A percentile compares a stretch with the other conserved stretches of the same genome.
phyloP scores from a whole-genome alignment of 1,140 invertebrate genomes.

The Armadillidium nasatum region DNA sequence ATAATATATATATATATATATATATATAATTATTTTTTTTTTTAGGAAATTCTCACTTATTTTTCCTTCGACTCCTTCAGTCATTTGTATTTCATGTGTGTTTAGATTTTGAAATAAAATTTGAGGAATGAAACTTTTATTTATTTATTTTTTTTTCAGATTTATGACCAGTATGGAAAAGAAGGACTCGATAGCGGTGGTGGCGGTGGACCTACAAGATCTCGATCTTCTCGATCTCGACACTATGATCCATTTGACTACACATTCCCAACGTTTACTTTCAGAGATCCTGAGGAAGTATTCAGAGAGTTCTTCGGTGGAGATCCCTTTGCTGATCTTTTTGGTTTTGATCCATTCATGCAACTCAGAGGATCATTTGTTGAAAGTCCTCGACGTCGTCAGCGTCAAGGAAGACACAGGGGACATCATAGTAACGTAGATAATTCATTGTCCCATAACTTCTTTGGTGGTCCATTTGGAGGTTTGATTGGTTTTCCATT shows the following conservation, averaged over 20 bases:
- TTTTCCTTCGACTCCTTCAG: too few relatives aligned
- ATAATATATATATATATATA: too few relatives aligned
- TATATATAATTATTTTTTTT: too few relatives aligned
- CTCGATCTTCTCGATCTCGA: slow-evolving; percentile 34
- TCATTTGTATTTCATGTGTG: neutral
- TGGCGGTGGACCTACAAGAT: slow-evolving; percentile 49
- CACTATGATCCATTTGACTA: slow-evolving; percentile 54
- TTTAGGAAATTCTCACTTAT: too few relatives aligned
- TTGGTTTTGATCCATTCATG: slow-evolving; percentile 54
- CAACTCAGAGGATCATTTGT: slow-evolving; percentile 18
- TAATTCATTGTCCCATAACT: slow-evolving; percentile 34
- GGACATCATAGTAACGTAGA: neutral
- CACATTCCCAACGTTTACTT: slow-evolving; percentile 63
- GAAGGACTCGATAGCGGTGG: slow-evolving; percentile 66
- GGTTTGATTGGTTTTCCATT: slow-evolving; percentile 53
- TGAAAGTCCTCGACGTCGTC: slow-evolving; percentile 16
- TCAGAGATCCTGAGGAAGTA: slow-evolving; percentile 95
- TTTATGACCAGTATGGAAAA: slow-evolving; percentile 93
- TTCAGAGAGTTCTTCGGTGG: slow-evolving; percentile 71
- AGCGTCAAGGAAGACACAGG: slow-evolving; percentile 27
- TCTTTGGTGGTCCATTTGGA: slow-evolving; percentile 36
- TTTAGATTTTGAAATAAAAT: neutral
- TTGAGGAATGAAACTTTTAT: neutral
- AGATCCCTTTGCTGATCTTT: slow-evolving; percentile 68
- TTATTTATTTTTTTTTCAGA: slow-evolving; percentile 49